These are phyloP conservation scores for Tetragnatha montana DNA, from an alignment of 2,888 invertebrate species.

Conservation along the genomic window DNA sequence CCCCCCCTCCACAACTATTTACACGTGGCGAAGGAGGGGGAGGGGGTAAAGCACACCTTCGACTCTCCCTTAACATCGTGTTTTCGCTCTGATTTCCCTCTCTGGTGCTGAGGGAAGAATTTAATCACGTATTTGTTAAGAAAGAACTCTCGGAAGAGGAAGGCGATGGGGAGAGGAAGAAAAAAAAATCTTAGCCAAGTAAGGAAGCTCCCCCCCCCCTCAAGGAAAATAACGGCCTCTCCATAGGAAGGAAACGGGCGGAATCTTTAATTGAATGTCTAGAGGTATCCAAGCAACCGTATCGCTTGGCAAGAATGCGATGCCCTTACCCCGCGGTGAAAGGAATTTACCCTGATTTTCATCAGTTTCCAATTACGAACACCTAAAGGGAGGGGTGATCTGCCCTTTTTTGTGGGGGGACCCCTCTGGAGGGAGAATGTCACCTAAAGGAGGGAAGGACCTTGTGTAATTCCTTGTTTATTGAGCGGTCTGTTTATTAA, in stretches of 20 bases:
- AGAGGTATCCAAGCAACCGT: conserved; percentile 50
- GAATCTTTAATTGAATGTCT: conserved; percentile 61
- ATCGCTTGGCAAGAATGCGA: conserved; percentile 41
- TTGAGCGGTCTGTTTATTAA: background rate
- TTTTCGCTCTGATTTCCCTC: background rate
- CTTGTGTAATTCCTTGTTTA: background rate
- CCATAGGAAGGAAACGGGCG: conserved; percentile 8
- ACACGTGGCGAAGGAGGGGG: no score
- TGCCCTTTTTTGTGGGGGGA: conserved; percentile 1
- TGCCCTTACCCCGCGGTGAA: conserved; percentile 36
- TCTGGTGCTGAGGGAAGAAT: conserved; percentile 6
- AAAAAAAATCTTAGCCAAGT: background rate
- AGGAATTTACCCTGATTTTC: conserved; percentile 63
- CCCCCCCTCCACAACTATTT: no score
- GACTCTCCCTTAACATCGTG: background rate
- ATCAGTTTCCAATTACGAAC: conserved; percentile 66
- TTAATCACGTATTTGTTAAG: conserved; percentile 60
- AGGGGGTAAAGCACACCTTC: background rate
- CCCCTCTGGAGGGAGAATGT: background rate
- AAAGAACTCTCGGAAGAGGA: conserved; percentile 12
- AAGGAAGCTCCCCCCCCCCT: background rate
- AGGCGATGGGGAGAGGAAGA: conserved; percentile 11
- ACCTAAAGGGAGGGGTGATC: conserved; percentile 43
- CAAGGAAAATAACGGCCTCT: background rate
- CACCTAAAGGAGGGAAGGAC: background rate